A percentile compares a stretch with the other conserved stretches of the same genome.
These are phyloP conservation scores for Drosophila diplacantha DNA, from an alignment of 2,888 invertebrate genomes.

Conservation along the genomic window DNA sequence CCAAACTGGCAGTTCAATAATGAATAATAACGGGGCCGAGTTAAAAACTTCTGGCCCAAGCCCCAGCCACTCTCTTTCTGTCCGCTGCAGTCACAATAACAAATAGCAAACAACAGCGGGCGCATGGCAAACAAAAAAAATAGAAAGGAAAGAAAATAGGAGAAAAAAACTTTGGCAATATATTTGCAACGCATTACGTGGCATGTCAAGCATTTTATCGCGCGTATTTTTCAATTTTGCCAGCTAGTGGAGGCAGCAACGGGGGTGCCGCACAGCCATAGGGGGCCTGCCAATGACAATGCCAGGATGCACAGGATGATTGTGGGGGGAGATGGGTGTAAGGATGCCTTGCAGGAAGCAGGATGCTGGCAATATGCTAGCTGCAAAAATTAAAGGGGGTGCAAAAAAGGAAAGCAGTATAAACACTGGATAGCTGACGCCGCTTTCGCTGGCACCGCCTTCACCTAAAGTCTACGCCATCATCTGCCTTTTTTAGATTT, in stretches of 20 bases:
- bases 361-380: constrained; percentile 44
- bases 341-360: constrained; percentile 12
- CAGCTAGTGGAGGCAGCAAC: constrained; percentile 6
- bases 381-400: constrained; percentile 35
- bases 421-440: constrained; percentile 34
- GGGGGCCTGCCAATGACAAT: constrained; percentile 39
- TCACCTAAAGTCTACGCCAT: constrained; percentile 9
- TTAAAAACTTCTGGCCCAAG: constrained; percentile 53
- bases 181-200: constrained; percentile 73
- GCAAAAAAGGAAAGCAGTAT: constrained; percentile 19
- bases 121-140: constrained; percentile 25
- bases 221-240: constrained; percentile 71
- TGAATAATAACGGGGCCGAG: constrained; percentile 69
- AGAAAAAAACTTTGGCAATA: constrained; percentile 66
- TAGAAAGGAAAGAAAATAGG: constrained; percentile 34
- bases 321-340: not conserved
- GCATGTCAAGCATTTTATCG: constrained; percentile 72
- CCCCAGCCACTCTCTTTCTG: constrained; percentile 7
- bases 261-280: constrained; percentile 18
- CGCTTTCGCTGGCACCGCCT: constrained; percentile 28
- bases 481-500: constrained; percentile 10
- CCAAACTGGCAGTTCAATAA: constrained; percentile 70
- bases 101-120: constrained; percentile 43
- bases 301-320: constrained; percentile 1
- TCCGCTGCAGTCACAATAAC: constrained; percentile 65